Base-by-base conservation (phyloP, 1,140 invertebrate genomes). In the Mylabris phalerata region DNA sequence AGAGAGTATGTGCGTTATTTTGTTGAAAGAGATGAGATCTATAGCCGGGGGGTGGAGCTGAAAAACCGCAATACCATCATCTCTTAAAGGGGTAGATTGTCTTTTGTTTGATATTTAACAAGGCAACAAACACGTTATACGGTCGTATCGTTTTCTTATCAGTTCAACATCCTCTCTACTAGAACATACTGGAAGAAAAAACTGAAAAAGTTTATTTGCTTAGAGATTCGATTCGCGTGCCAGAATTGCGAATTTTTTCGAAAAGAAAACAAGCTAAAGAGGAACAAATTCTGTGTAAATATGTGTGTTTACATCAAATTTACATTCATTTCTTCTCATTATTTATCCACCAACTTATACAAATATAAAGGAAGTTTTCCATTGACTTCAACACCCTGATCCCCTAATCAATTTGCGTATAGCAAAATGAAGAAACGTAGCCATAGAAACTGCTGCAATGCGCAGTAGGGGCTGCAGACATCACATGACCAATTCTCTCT, bases 371-470 rank as follows among this genome's bases (percentile, higher is more conserved):
- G 7, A 32, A 32, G 32, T 32, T 32, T 1, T 19, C 19, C 19
- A 19, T 19, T 32, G 7, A 32, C 32, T 32, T 32, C 32, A 32
- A 32, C 32, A 32, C 32, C 32, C 32, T 32, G 32, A 32, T 32
- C 32, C 19, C 32, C 32, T 32, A 46, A 54, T 54, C 51, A 54
- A 52, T 52, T 56, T 51, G 41, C 40, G 49, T 59, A 27, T 50
- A 43, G 9, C 26, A 41, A 55, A 51, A 57, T 55, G 55, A 58
- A 43, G 55, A 48, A 58, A 52, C 58, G 62, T 66, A 57, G 62
- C 54, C 61, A 64, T 61, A 61, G 64, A 55, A 64, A 66, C 65
- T 66, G 65, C 62, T 66, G 65, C 65, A 66, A 51, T 55, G 54
- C 57, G 57, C 60, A 50, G 59, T 59, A 57, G 59, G 65, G 60